Evolutionary conservation across 2,113 vertebrate species (phyloP).

Genomic region (Trinectes maculatus): DNA sequence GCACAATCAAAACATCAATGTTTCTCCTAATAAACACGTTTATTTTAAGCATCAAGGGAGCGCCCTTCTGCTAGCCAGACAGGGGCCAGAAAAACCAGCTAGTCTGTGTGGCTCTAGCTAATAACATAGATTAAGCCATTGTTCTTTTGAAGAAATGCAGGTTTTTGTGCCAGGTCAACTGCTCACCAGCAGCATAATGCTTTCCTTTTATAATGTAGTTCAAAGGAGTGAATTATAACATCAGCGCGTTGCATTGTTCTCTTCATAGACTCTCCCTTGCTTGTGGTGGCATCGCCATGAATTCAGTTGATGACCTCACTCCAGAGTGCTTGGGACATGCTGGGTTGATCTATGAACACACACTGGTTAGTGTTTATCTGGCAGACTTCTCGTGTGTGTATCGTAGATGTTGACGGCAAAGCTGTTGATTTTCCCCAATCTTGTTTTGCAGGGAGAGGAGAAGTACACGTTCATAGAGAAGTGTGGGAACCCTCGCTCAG

Average conservation of each 20-base stretch:
- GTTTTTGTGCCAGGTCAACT: not conserved
- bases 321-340: slow-evolving; percentile 91
- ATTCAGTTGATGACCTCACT: slow-evolving; percentile 93
- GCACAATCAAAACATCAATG: not conserved
- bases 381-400: not conserved
- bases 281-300: slow-evolving; percentile 93
- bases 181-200: too few species aligned
- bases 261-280: slow-evolving; percentile 88
- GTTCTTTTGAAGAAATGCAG: not conserved
- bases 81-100: not conserved
- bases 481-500: slow-evolving; percentile 94
- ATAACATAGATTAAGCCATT: not conserved
- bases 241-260: not conserved
- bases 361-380: slow-evolving; percentile 83
- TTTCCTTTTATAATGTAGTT: too few species aligned
- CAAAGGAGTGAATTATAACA: too few species aligned
- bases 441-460: slow-evolving; percentile 89
- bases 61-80: not conserved
- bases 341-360: slow-evolving; percentile 94
- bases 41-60: slow-evolving; percentile 7
- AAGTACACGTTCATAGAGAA: slow-evolving; percentile 97
- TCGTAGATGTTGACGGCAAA: not conserved
- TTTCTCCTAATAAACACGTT: not conserved
- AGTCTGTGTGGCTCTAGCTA: not conserved
- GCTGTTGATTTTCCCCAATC: not conserved